phyloP scores from a whole-genome alignment of 2,888 invertebrate genomes.

The Drosophila nigritarsus region DNA sequence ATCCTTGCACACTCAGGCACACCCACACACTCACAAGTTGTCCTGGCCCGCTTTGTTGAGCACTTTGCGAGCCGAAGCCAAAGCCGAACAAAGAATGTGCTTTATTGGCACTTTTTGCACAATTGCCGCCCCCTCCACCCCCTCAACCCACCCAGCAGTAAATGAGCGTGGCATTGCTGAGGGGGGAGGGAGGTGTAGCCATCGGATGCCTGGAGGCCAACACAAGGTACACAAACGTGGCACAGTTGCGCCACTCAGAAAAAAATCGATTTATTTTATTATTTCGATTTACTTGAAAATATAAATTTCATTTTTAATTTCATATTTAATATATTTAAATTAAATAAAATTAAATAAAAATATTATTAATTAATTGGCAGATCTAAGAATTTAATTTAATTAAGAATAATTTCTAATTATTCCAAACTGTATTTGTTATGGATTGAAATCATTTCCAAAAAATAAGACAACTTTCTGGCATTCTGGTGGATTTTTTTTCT shows the following conservation, averaged over 20 bases:
- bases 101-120: constrained; percentile 84
- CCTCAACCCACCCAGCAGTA: constrained; percentile 49
- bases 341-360: no score
- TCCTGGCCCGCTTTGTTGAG: constrained; percentile 75
- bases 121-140: constrained; percentile 60
- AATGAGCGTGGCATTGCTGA: constrained; percentile 70
- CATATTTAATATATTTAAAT: no score
- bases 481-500: background rate
- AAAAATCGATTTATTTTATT: background rate
- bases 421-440: no score
- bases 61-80: constrained; percentile 75
- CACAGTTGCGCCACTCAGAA: constrained; percentile 18
- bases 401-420: no score
- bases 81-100: constrained; percentile 83
- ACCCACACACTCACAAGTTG: constrained; percentile 55
- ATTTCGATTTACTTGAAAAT: no score
- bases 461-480: background rate
- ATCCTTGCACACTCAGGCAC: constrained; percentile 71
- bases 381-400: no score
- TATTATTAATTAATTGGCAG: no score
- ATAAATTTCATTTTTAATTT: no score
- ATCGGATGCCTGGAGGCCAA: constrained; percentile 45
- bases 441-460: no score
- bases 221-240: constrained; percentile 67
- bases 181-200: constrained; percentile 17